Percentiles rank a stretch among this genome's conserved stretches.
Conservation (phyloP, 2,888 invertebrate species). For the Drosophila nigricruria region DNA sequence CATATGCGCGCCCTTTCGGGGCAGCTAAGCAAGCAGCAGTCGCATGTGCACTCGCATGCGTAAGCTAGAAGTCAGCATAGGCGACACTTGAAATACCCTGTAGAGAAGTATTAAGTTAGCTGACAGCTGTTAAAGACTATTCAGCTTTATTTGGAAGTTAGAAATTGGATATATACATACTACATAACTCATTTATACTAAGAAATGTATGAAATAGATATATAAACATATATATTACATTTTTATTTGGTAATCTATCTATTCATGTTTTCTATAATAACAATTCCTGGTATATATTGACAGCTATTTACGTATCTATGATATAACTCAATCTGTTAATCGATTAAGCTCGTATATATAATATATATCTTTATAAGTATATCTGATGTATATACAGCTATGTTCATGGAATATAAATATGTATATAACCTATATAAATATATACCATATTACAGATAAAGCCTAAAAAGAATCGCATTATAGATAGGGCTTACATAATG, state of each 20-base stretch:
- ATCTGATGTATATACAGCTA: too few relatives aligned
- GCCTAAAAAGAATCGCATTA: neutral
- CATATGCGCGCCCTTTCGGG: slow-evolving; percentile 41
- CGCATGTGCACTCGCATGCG: slow-evolving; percentile 13
- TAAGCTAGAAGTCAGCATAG: neutral
- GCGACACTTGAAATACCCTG: slow-evolving; percentile 5
- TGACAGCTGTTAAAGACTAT: neutral
- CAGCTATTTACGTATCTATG: neutral
- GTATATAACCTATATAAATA: neutral
- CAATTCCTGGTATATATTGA: neutral
- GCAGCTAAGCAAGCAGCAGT: slow-evolving; percentile 1
- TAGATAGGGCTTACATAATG: neutral
- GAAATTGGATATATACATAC: neutral
- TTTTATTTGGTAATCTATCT: neutral
- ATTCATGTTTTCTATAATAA: neutral
- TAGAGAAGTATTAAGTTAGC: neutral
- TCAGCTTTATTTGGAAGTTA: neutral
- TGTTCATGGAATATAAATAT: too few relatives aligned
- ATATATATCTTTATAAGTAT: neutral
- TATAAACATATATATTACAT: neutral
- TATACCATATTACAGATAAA: neutral
- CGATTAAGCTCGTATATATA: neutral
- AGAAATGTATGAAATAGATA: neutral
- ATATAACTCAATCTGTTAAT: neutral
- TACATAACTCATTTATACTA: too few relatives aligned